Percentiles rank a stretch among this genome's conserved stretches.
These are phyloP conservation scores for Coleophora deauratella DNA, from an alignment of 2,888 invertebrate species.

Conservation along the genomic window DNA sequence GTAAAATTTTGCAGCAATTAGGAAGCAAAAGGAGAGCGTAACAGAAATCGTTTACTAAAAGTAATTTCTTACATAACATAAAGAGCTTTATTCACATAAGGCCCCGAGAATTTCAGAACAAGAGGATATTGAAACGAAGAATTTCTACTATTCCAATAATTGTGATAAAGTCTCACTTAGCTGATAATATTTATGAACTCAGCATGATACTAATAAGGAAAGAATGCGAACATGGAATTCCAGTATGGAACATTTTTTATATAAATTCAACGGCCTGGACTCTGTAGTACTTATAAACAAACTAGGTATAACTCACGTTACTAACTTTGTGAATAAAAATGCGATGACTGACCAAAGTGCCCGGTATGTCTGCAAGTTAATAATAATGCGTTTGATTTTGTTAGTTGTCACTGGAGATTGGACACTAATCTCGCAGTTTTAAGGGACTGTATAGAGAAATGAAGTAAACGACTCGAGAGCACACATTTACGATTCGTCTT, in stretches of 20 bases:
- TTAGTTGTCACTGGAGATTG: constrained; percentile 3
- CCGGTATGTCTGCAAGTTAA: constrained; percentile 3
- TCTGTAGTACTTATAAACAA: neutral
- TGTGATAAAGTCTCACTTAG: too few relatives aligned
- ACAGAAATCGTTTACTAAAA: too few relatives aligned
- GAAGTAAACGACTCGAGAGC: constrained; percentile 12
- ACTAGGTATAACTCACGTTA: too few relatives aligned
- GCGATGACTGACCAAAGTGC: constrained; percentile 12
- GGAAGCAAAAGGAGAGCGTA: too few relatives aligned
- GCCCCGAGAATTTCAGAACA: too few relatives aligned
- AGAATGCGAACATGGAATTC: too few relatives aligned
- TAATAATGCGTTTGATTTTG: neutral
- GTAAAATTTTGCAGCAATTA: too few relatives aligned
- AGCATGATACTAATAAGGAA: too few relatives aligned
- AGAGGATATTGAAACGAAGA: neutral
- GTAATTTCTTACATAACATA: too few relatives aligned
- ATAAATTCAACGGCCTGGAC: constrained; percentile 5
- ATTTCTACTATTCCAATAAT: neutral
- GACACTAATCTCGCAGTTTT: constrained; percentile 3
- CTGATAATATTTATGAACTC: too few relatives aligned
- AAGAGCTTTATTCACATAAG: too few relatives aligned
- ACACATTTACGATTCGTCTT: constrained; percentile 13
- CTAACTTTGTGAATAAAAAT: constrained; percentile 7
- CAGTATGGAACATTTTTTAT: constrained; percentile 4
- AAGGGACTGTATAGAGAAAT: constrained; percentile 10